Percentiles rank a stretch among this genome's conserved stretches.
Conservation (phyloP, 2,113 vertebrate genomes). For the Euleptes europaea region DNA sequence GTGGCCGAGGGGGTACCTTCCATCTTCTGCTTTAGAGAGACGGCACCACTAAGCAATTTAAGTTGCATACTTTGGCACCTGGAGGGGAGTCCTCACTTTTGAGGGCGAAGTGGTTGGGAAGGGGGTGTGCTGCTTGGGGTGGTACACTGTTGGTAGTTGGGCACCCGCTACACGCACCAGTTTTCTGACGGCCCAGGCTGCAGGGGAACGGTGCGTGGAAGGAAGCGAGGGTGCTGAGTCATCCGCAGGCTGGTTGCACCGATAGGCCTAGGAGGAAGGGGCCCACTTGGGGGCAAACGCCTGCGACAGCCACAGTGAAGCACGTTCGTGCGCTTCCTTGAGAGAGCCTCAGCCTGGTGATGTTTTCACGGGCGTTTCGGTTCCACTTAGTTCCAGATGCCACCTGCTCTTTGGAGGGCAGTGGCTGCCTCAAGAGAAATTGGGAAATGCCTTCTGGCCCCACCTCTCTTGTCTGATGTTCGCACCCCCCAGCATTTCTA, state of each 20-base stretch:
- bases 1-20: too few species aligned
- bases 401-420: conserved; percentile 6
- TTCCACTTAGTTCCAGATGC: neutral
- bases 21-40: too few species aligned
- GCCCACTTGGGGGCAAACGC: conserved; percentile 53
- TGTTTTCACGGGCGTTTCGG: neutral
- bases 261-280: conserved; percentile 69
- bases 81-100: too few species aligned
- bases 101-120: too few species aligned
- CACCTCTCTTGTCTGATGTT: neutral
- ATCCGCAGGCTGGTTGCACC: conserved; percentile 70
- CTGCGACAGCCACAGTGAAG: neutral
- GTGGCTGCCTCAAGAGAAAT: too few species aligned
- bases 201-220: conserved; percentile 33
- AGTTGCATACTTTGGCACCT: too few species aligned
- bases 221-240: conserved; percentile 87
- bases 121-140: neutral
- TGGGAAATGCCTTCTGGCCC: neutral
- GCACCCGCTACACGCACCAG: neutral
- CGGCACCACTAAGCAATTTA: too few species aligned
- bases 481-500: too few species aligned
- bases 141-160: neutral
- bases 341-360: neutral
- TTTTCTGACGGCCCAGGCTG: neutral
- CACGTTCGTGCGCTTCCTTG: conserved; percentile 1